Percentiles rank a stretch among this genome's conserved stretches.
These are phyloP conservation scores for Dasypus novemcinctus DNA, from an alignment of 2,113 vertebrate genomes.

Conservation along the genomic window DNA sequence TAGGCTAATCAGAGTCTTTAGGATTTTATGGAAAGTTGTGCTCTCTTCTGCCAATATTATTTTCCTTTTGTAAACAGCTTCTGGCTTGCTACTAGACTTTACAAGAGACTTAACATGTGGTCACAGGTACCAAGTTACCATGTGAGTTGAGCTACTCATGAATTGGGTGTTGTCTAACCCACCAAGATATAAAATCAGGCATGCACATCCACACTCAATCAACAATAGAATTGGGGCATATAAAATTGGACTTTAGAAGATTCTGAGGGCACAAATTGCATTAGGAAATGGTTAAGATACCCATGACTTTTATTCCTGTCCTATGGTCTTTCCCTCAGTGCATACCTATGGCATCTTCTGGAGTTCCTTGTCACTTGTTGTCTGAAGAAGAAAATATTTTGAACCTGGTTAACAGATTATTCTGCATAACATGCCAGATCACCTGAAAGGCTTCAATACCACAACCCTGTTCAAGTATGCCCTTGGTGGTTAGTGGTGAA, in stretches of 20 bases:
- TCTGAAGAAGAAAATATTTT: neutral
- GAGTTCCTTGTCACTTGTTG: neutral
- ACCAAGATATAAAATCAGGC: neutral
- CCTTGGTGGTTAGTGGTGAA: neutral
- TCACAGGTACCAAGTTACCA: neutral
- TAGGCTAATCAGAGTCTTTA: neutral
- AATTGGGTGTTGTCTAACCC: neutral
- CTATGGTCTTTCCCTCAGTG: neutral
- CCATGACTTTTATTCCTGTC: neutral
- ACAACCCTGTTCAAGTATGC: neutral
- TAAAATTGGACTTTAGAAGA: neutral
- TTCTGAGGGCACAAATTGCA: neutral
- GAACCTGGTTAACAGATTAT: neutral
- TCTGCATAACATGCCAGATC: neutral
- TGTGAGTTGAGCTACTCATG: neutral
- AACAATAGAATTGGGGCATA: neutral
- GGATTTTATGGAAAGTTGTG: neutral
- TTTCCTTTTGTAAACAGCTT: neutral
- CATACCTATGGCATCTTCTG: neutral
- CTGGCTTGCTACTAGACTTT: neutral
- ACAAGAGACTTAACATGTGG: neutral
- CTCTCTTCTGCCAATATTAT: neutral
- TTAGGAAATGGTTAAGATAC: neutral
- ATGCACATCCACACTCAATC: neutral
- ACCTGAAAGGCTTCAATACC: neutral